A percentile compares a stretch with the other conserved stretches of the same genome.
These are phyloP conservation scores for Acanthopleura granulata DNA, from an alignment of 2,888 invertebrate species.

Conservation along the genomic window DNA sequence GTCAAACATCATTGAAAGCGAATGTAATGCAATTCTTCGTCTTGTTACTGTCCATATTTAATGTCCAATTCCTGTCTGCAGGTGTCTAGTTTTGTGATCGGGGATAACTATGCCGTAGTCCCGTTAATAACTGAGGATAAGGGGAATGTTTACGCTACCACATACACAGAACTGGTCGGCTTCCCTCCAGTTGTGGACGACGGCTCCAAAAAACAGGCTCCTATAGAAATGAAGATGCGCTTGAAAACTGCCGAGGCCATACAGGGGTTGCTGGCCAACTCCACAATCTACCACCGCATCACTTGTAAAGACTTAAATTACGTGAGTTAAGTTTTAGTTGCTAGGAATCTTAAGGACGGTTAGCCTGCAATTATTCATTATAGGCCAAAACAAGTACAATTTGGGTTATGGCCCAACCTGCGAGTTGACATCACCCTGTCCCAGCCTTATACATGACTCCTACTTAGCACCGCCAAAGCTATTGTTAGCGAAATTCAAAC, in stretches of 20 bases:
- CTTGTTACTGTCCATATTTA: too few relatives aligned
- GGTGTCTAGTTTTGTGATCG: conserved; percentile 14
- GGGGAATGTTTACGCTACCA: conserved; percentile 15
- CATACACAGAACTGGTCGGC: conserved; percentile 17
- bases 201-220: conserved; percentile 7
- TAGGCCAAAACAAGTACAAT: too few relatives aligned
- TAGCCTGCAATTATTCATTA: too few relatives aligned
- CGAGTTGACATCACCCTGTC: too few relatives aligned
- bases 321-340: conserved; percentile 1
- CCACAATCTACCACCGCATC: conserved; percentile 2
- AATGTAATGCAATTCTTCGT: too few relatives aligned
- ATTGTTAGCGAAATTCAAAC: too few relatives aligned
- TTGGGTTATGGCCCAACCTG: too few relatives aligned
- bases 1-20: too few relatives aligned
- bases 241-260: conserved; percentile 15
- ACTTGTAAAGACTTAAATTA: conserved; percentile 19
- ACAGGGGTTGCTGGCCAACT: not conserved
- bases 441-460: too few relatives aligned
- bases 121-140: not conserved
- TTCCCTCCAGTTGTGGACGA: conserved; percentile 10
- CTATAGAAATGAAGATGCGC: conserved; percentile 13
- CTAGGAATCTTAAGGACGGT: not conserved
- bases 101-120: not conserved
- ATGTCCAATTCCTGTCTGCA: not conserved
- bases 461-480: too few relatives aligned